Evolutionary conservation across 1,140 invertebrate species (phyloP), one percentile per base, ranked within the genome.

Genomic region (Pseudomyrmex dendroicus): DNA sequence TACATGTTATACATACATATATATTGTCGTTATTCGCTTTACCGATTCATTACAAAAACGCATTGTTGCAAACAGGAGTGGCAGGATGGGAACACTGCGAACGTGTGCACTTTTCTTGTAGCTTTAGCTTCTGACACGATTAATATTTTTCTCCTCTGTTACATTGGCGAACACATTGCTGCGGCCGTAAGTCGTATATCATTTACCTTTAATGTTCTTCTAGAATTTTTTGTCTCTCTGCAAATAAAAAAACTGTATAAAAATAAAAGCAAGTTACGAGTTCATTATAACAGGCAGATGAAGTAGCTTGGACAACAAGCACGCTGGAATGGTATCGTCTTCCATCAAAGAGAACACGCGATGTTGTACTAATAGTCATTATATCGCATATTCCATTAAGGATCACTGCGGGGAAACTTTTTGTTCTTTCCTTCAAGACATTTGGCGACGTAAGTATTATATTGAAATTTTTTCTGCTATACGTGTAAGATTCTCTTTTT

Each of bases 121-220:
- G 78, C 83, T 22, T 44, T 88, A 20, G 61, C 64, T 61, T 89
- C 86, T 0, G 70, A 86, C 4, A 68, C 61, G 1, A 84, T 86
- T 74, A 82, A 86, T 56, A 87, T 89, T 57, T 89, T 89, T 44
- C 50, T 87, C 20, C 86, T 89, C 17, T 89, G 87, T 78, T 89
- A 84, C 46, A 74, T 85, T 67, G 87, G 83, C 13, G 82, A 89
- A 66, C 78, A 85, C 13, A 77, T 89, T 25, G 84, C 67, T 7
- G 78, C 82, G 50, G 52, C 83, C 70, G 87, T 88, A 84, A 61
- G 15, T 63, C 12, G n/a, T 17, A 15, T 63, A 3, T 35, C 17
- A 63, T 52, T 12, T 52, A 52, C 12, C 9, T 52, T 52, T 52
- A 50, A 13, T 50, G 35, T 35, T 35, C 35, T 52, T 52, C 2